These are phyloP conservation scores for Drosophila lini DNA, from an alignment of 1,140 invertebrate genomes.

Conservation along the genomic window DNA sequence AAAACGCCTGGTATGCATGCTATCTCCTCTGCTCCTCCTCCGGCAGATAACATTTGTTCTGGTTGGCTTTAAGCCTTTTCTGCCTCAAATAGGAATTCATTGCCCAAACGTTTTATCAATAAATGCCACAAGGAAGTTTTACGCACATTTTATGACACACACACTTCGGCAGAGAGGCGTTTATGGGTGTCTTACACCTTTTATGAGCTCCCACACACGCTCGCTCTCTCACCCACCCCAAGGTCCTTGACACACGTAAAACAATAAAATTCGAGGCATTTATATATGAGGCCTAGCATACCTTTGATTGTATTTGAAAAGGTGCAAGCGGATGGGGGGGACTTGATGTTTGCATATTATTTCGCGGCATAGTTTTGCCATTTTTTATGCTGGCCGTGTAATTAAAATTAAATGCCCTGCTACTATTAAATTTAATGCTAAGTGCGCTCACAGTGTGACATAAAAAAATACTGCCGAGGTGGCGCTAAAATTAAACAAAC, in stretches of 20 bases:
- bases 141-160: constrained; percentile 76
- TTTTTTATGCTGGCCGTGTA: constrained; percentile 37
- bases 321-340: neutral
- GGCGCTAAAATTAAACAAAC: constrained; percentile 59
- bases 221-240: neutral
- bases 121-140: constrained; percentile 79
- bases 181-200: constrained; percentile 69
- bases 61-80: constrained; percentile 46
- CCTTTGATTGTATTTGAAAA: constrained; percentile 63
- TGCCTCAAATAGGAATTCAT: constrained; percentile 74
- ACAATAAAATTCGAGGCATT: constrained; percentile 76
- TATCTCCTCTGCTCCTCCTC: constrained; percentile 25
- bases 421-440: constrained; percentile 31
- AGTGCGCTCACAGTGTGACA: constrained; percentile 21
- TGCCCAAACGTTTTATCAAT: constrained; percentile 79
- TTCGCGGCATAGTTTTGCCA: constrained; percentile 54
- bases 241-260: constrained; percentile 47
- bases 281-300: constrained; percentile 66
- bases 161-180: constrained; percentile 32
- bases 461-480: constrained; percentile 31
- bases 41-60: constrained; percentile 39
- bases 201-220: constrained; percentile 43
- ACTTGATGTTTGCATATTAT: constrained; percentile 41
- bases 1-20: constrained; percentile 33
- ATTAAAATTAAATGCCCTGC: constrained; percentile 59